Percentiles rank a stretch among this genome's conserved stretches.
phyloP scores from a whole-genome alignment of 2,113 vertebrate genomes.

The Erythrocercus mccallii region DNA sequence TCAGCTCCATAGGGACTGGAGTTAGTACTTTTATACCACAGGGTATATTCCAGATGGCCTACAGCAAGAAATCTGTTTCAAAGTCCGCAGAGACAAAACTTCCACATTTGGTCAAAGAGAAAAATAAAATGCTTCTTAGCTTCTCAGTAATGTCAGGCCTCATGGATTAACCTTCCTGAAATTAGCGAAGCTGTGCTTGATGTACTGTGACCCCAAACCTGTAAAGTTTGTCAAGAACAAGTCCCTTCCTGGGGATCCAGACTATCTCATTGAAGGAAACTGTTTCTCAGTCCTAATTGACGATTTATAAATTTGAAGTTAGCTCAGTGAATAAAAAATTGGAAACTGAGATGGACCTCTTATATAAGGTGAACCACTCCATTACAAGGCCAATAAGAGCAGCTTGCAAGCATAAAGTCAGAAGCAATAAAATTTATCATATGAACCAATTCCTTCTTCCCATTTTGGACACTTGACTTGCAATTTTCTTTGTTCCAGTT shows the following conservation, averaged over 20 bases:
- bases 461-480: not conserved
- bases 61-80: slow-evolving; percentile 90
- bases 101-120: slow-evolving; percentile 87
- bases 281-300: slow-evolving; percentile 88
- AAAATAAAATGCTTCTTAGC: slow-evolving; percentile 87
- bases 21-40: slow-evolving; percentile 87
- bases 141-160: slow-evolving; percentile 84
- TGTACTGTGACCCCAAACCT: slow-evolving; percentile 88
- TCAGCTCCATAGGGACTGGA: slow-evolving; percentile 85
- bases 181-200: slow-evolving; percentile 83
- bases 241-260: slow-evolving; percentile 84
- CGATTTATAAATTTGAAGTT: slow-evolving; percentile 82
- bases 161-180: slow-evolving; percentile 89
- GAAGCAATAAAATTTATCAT: not conserved
- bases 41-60: slow-evolving; percentile 82
- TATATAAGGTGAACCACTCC: slow-evolving; percentile 51
- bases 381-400: not conserved
- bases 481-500: not conserved
- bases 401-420: not conserved
- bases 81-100: slow-evolving; percentile 88
- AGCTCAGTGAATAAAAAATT: slow-evolving; percentile 79
- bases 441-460: not conserved
- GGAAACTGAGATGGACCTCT: slow-evolving; percentile 59
- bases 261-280: slow-evolving; percentile 87
- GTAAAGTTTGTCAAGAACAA: slow-evolving; percentile 92